Base-by-base conservation (phyloP, 2,113 vertebrate species). In the Phasianus colchicus region DNA sequence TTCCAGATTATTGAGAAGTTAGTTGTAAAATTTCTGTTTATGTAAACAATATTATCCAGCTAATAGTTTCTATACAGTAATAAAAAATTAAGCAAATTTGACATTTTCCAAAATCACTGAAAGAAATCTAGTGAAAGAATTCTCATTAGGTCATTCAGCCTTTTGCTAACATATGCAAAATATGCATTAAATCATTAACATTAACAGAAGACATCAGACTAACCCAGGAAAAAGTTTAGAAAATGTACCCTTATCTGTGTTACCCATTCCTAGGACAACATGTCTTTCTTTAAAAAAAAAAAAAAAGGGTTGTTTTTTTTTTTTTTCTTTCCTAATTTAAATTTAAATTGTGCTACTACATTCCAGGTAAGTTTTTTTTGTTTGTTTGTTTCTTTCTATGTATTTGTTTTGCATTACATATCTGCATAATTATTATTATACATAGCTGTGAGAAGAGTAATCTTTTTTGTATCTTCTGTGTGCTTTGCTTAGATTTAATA, bases 1-100 rank as follows among this genome's bases (percentile, higher is more conserved):
- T 94, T 95, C 90, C 73, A 96, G 61, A 82, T 95, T n/a, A 4
- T 25, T 94, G 65, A 91, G 78, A 36, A 86, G 76, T 84, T 94
- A 55, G 52, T 84, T 83, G 42, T 34, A 76, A 61, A 89, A 91
- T 77, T 93, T 92, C 72, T 92, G 72, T 89, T 85, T 92, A 86
- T 70, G 80, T 78, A 89, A 93, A 95, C 45, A 96, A 52, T 90
- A 69, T 93, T 92, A 64, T 54, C 34, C 45, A 88, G 60, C 76
- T 93, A 90, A 93, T 70, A 93, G 84, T 19, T 77, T 95, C n/a
- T 40, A 75, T 38, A 61, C 16, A 76, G 65, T 29, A 95, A 94
- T 92, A 74, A 42, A 75, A 86, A 38, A 92, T 66, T 93, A 58
- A 29, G 10, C 40, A 66, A 54, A 83, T 85, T 88, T 50, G 84